Evolutionary conservation across 2,797 vertebrate species (phyloP).

Genomic region (Gobio occitaniae): DNA sequence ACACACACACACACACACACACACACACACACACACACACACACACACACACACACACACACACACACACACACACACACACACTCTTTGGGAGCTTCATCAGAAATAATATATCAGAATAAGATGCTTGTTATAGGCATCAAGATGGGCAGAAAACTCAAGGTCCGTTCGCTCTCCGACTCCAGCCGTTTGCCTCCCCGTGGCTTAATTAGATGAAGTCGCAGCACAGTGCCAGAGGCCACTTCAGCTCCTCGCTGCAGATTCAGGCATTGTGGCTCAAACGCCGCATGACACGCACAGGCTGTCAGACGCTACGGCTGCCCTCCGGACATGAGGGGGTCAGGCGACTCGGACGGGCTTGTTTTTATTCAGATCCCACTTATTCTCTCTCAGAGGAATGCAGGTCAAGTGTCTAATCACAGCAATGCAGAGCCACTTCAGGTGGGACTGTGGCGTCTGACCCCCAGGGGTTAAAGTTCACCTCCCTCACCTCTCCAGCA

Average conservation of each 20-base stretch:
- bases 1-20: too few species aligned
- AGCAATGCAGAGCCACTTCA: slow-evolving; percentile 45
- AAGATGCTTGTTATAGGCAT: slow-evolving; percentile 4
- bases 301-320: neutral
- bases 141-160: slow-evolving; percentile 11
- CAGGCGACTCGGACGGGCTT: neutral
- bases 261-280: slow-evolving; percentile 5
- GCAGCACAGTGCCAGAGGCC: slow-evolving; percentile 24
- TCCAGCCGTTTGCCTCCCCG: neutral
- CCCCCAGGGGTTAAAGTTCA: slow-evolving; percentile 45
- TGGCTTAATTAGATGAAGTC: slow-evolving; percentile 51
- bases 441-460: slow-evolving; percentile 48
- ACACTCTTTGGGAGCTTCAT: neutral
- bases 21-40: too few species aligned
- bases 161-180: slow-evolving; percentile 7
- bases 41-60: too few species aligned
- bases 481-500: slow-evolving; percentile 20
- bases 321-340: slow-evolving; percentile 7
- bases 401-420: slow-evolving; percentile 55
- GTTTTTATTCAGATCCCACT: neutral
- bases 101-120: slow-evolving; percentile 12
- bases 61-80: neutral
- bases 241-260: slow-evolving; percentile 31
- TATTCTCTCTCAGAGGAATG: slow-evolving; percentile 7
- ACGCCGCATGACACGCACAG: neutral